These are phyloP conservation scores for Corydoras sp. DNA, from an alignment of 2,113 vertebrate species.

Conservation along the genomic window DNA sequence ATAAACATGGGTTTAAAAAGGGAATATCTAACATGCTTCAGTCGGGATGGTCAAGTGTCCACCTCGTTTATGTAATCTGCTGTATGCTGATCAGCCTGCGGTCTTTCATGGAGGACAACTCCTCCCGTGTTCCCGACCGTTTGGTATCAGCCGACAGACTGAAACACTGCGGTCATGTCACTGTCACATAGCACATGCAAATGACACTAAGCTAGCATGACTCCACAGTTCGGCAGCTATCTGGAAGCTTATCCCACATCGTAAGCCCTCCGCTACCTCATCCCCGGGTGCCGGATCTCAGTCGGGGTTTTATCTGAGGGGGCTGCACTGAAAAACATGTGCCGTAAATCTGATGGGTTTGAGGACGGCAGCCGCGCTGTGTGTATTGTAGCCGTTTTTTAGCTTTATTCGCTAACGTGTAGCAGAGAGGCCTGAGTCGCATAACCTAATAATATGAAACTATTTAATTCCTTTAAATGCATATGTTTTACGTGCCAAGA, in stretches of 20 bases:
- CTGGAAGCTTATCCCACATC: constrained; percentile 53
- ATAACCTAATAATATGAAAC: background rate
- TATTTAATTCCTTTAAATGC: too few relatives aligned
- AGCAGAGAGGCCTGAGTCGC: background rate
- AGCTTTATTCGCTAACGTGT: too few relatives aligned
- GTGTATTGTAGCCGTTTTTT: too few relatives aligned
- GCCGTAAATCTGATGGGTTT: constrained; percentile 11
- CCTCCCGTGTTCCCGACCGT: background rate
- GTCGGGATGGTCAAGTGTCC: too few relatives aligned
- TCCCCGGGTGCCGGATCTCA: constrained; percentile 14
- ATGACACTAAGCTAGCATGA: constrained; percentile 49
- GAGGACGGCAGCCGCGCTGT: background rate
- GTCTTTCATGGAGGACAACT: too few relatives aligned
- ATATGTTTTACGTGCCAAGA: background rate
- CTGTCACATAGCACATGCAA: constrained; percentile 43
- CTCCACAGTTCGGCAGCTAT: constrained; percentile 40
- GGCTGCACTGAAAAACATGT: constrained; percentile 8
- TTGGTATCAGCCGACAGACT: constrained; percentile 7
- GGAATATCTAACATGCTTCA: too few relatives aligned
- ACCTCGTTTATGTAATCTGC: too few relatives aligned
- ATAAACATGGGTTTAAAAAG: too few relatives aligned
- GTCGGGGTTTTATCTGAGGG: constrained; percentile 5
- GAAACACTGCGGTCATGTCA: constrained; percentile 20
- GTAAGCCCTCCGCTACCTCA: constrained; percentile 40
- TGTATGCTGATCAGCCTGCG: too few relatives aligned